Evolutionary conservation across 2,797 vertebrate genomes (phyloP).

Genomic region (Decapterus maruadsi): DNA sequence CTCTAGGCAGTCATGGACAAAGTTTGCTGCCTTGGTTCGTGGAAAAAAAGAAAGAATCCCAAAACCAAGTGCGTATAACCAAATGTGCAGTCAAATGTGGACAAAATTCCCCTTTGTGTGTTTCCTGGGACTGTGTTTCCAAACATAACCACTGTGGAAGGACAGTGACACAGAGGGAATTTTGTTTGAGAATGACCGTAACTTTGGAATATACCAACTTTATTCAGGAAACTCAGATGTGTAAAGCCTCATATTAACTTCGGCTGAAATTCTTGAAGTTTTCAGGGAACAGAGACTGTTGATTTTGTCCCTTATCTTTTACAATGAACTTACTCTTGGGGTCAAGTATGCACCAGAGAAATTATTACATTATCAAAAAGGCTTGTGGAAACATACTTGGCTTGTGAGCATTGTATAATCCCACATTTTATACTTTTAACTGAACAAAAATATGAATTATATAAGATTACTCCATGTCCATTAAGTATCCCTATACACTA

Average conservation of each 20-base stretch:
- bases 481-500: background rate
- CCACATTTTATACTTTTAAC: background rate
- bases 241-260: constrained; percentile 19
- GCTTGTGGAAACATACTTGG: background rate
- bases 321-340: background rate
- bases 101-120: constrained; percentile 40
- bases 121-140: constrained; percentile 19
- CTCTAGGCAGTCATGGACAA: background rate
- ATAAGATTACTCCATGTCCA: background rate
- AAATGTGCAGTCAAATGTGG: background rate
- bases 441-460: background rate
- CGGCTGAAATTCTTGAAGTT: constrained; percentile 37
- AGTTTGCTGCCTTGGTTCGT: background rate
- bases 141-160: background rate
- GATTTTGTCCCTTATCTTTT: background rate
- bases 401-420: background rate
- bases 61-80: background rate
- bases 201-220: constrained; percentile 10
- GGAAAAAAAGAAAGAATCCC: background rate
- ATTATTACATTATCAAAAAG: background rate
- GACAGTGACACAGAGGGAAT: background rate
- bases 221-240: background rate
- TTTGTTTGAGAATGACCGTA: background rate
- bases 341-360: background rate
- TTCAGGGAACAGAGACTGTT: constrained; percentile 2